Percentiles rank a stretch among this genome's conserved stretches.
Conservation (phyloP, 2,797 vertebrate genomes). For the Acomys russatus region DNA sequence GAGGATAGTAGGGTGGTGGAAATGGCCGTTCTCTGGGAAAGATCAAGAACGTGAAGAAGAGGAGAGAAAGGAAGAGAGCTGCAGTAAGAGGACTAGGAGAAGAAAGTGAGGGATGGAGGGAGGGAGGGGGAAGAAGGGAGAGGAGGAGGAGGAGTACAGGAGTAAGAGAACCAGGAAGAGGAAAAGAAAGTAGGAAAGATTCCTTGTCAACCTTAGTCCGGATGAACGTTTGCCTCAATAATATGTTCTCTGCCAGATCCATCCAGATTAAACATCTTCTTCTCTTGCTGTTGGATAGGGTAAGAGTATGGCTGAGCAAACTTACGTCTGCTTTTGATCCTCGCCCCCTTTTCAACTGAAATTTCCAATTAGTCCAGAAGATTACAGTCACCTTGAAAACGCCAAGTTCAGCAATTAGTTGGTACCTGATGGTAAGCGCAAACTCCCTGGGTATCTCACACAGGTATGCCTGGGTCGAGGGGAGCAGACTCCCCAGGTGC, state of each 20-base stretch:
- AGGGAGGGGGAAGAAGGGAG: accelerated
- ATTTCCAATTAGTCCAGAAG: background rate
- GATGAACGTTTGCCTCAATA: background rate
- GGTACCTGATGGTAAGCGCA: background rate
- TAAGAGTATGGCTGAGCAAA: background rate
- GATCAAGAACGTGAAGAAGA: background rate
- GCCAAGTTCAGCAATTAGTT: background rate
- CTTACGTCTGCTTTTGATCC: background rate
- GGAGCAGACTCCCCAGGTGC: too few relatives aligned
- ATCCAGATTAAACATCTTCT: background rate
- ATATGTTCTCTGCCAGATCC: background rate
- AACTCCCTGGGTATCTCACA: background rate
- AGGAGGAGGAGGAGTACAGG: too few relatives aligned
- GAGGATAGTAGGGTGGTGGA: background rate
- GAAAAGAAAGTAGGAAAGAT: background rate
- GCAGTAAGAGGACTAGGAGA: background rate
- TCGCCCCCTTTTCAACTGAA: background rate
- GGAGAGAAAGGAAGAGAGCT: background rate
- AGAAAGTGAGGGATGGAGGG: background rate
- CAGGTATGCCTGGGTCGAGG: background rate
- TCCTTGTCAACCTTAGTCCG: background rate
- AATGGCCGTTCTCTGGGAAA: background rate
- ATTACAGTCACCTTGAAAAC: background rate
- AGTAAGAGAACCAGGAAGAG: background rate
- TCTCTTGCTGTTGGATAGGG: background rate